Evolutionary conservation across 2,113 vertebrate species (phyloP).

Genomic region (Gallinago undulata): DNA sequence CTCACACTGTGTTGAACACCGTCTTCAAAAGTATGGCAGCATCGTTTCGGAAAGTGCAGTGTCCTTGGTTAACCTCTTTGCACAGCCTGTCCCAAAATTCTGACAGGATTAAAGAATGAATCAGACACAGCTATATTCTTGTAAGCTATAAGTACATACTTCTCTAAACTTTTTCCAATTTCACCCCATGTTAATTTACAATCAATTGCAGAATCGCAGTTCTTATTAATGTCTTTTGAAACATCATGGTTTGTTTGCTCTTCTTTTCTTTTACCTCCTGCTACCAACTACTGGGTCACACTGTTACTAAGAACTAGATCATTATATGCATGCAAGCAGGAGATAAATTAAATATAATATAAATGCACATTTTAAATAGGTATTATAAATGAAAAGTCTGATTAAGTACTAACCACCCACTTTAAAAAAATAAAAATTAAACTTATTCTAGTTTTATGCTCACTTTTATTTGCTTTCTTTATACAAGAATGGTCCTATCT

Average conservation of each 20-base stretch:
- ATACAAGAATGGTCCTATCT: background rate
- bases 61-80: background rate
- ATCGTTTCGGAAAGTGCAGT: background rate
- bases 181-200: background rate
- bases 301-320: background rate
- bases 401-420: background rate
- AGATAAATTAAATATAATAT: conserved; percentile 52
- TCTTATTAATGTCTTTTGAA: background rate
- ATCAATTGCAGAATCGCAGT: background rate
- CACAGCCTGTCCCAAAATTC: background rate
- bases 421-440: background rate
- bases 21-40: background rate
- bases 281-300: background rate
- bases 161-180: background rate
- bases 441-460: background rate
- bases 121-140: background rate
- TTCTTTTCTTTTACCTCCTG: background rate
- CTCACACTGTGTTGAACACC: background rate
- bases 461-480: conserved; percentile 13
- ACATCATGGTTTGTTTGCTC: background rate
- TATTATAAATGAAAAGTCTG: background rate
- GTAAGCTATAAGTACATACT: background rate
- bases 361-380: conserved; percentile 58
- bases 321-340: background rate
- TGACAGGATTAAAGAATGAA: background rate